Evolutionary conservation across 1,140 invertebrate genomes (phyloP), one percentile per base, ranked within the genome.

Genomic region (Helicoverpa armigera): DNA sequence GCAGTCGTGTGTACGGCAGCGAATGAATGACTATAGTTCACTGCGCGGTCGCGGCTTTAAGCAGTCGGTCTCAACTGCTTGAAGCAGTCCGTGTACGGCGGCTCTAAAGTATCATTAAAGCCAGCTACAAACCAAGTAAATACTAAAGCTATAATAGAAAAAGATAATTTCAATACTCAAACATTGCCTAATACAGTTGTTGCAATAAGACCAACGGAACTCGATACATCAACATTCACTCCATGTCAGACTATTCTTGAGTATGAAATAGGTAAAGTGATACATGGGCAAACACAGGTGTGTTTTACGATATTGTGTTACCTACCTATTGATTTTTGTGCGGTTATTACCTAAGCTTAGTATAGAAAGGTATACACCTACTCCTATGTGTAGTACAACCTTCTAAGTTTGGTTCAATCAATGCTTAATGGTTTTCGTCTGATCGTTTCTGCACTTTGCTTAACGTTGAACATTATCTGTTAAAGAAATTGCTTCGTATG

Each of bases 201-300:
- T 58, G 70, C 70, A 73, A 73, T 35, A 43, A 73, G 58, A 73
- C 70, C 54, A 13, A 73, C 2, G 50, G 13, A 72, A 73, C 29
- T 18, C 70, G 70, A 73, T 73, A 73, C 43, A 73, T 56, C 70
- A 73, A 73, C 70, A 73, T 73, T 73, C 70, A 73, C 70, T 73
- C 14, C 51, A 54, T 43, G 5, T 43, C 35, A 43, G 35, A 43
- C 35, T 7, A 43, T 43, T 43, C 70, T 73, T 56, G 70, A 35
- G 70, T 58, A 73, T 43, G 29, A 35, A 73, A 58, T 58, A 73
- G 7, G 70, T 73, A 73, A 73, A 43, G 12, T 43, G 31, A 73
- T 58, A 73, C 54, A 54, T 72, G 50, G 43, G 23, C 53, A n/a
- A 14, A 56, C 54, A 73, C 70, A 73, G 70, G 70, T 73, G 70